Evolutionary conservation across 2,888 invertebrate genomes (phyloP), one percentile per base, ranked within the genome.

Genomic region (Orchesellides sinensis): DNA sequence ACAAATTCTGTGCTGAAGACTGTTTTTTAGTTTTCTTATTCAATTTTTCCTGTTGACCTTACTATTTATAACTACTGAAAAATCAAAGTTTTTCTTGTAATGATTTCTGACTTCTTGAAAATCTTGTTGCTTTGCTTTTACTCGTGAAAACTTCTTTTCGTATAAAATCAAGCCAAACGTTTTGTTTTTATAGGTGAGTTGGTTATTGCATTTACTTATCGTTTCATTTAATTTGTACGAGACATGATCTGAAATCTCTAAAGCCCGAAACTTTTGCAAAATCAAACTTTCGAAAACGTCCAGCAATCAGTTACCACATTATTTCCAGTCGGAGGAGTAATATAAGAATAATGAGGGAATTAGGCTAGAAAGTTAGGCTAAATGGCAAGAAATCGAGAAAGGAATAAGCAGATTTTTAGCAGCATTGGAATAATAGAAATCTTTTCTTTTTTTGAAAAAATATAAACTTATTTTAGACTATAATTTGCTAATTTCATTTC

Each of bases 401-500:
- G 21, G 21, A 61, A 40, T 5, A 40, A 17, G 14, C 19, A n/a
- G 27, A 25, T 21, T 40, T 21, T 40, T 35, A 17, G 45, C 75
- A 77, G 66, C 40, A 68, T 52, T 35, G 63, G 40, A 40, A 40
- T n/a, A 40, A 40, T 14, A 40, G n/a, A 40, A 47, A 70, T 29
- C 59, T 52, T 77, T 77, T 68, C n/a, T n/a, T 40, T 70, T 80
- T 74, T 66, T 72, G 59, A 73, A 72, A 45, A 32, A 68, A 61
- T 56, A 68, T 61, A 35, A 68, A 75, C 47, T 61, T 32, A 68
- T 82, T 77, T 75, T 84, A 81, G 78, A 85, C 77, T 85, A 74
- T 80, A 68, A 77, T 85, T 85, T 83, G 83, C 84, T 85, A 85
- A 85, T 85, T 85, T 85, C 77, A 75, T 85, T 85, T 85, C 79